phyloP scores from a whole-genome alignment of 2,888 invertebrate species.

The Scaptomyza caliginosa region DNA sequence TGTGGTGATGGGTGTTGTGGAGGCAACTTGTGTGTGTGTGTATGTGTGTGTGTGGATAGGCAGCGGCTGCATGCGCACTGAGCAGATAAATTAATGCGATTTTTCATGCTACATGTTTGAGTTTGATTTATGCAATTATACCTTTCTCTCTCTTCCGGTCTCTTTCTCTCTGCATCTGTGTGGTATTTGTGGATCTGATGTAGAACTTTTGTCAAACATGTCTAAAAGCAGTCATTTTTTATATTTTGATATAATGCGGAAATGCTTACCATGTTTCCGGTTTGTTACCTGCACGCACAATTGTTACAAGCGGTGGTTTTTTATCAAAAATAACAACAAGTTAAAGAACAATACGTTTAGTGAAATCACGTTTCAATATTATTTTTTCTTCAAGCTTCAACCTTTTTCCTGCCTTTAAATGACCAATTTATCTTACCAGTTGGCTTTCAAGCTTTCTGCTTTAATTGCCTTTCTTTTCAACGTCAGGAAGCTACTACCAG shows the following conservation, averaged over 20 bases:
- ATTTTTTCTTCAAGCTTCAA: neutral
- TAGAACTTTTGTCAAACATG: constrained; percentile 79
- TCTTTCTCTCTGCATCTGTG: neutral
- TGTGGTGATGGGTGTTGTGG: constrained; percentile 1
- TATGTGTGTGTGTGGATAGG: constrained; percentile 48
- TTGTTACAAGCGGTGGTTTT: constrained; percentile 8
- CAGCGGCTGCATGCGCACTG: constrained; percentile 59
- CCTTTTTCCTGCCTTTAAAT: neutral
- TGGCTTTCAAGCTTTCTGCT: neutral
- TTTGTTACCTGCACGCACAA: constrained; percentile 73
- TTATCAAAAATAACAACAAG: neutral
- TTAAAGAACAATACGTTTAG: neutral
- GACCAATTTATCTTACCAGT: neutral
- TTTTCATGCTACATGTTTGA: constrained; percentile 78
- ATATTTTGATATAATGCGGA: constrained; percentile 74
- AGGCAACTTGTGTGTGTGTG: constrained; percentile 6
- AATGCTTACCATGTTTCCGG: constrained; percentile 78
- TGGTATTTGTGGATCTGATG: constrained; percentile 53
- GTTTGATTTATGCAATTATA: constrained; percentile 82
- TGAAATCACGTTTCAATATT: neutral
- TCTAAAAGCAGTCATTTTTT: constrained; percentile 78
- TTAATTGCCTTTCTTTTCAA: neutral
- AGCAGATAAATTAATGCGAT: constrained; percentile 82
- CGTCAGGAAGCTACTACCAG: constrained; percentile 7
- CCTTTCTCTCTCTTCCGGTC: constrained; percentile 26